These are phyloP conservation scores for Pungitius pungitius DNA, from an alignment of 2,113 vertebrate genomes.

Conservation along the genomic window DNA sequence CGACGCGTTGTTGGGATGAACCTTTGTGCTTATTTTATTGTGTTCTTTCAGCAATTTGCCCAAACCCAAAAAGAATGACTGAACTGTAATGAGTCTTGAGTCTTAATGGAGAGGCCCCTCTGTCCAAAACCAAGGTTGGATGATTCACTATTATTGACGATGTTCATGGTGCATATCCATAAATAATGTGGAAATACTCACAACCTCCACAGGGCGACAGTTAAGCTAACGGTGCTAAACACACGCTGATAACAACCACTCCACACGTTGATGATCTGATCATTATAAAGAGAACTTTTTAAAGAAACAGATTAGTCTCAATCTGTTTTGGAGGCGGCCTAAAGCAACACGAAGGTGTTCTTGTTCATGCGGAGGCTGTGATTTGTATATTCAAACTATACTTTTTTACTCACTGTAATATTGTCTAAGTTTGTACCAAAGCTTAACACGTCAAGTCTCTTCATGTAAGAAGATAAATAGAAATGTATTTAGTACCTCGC, in stretches of 20 bases:
- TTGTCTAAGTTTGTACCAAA: too few relatives aligned
- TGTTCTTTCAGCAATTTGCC: neutral
- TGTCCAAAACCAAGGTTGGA: neutral
- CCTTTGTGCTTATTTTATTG: neutral
- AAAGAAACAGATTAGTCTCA: neutral
- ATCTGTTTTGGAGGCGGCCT: neutral
- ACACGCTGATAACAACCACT: neutral
- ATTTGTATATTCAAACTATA: too few relatives aligned
- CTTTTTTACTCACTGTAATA: too few relatives aligned
- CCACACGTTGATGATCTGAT: neutral
- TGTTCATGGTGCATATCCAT: neutral
- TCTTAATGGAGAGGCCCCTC: neutral
- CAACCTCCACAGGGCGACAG: neutral
- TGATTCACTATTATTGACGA: neutral
- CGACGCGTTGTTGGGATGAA: neutral
- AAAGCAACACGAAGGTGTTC: too few relatives aligned
- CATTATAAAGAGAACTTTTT: neutral
- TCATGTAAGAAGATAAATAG: too few relatives aligned
- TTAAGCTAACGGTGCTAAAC: too few relatives aligned
- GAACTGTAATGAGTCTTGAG: neutral
- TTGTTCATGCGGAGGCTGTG: too few relatives aligned
- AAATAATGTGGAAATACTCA: neutral
- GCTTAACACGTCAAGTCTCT: too few relatives aligned
- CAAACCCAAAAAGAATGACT: neutral
- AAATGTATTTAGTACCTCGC: too few relatives aligned